Conservation (phyloP, 2,797 vertebrate genomes). For the Nannoperca australis region DNA sequence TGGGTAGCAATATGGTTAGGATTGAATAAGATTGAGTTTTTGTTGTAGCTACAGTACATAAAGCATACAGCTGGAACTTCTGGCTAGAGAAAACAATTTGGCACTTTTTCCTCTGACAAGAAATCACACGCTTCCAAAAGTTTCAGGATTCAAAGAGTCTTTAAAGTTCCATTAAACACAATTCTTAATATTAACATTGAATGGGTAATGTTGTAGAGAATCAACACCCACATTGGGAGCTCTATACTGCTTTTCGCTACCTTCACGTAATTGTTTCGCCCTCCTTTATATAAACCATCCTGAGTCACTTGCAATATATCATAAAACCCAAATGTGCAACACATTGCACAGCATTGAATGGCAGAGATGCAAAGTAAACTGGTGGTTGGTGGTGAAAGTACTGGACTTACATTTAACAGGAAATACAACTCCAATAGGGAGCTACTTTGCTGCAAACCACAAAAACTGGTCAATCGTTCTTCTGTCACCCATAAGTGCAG, state of each 20-base stretch:
- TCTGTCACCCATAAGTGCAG: not conserved
- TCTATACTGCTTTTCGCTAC: not conserved
- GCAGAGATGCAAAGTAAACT: not conserved
- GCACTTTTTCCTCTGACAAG: not conserved
- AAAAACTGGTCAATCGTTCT: not conserved
- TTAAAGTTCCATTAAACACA: not conserved
- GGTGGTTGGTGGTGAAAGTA: not conserved
- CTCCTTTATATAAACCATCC: not conserved
- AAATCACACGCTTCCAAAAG: no score
- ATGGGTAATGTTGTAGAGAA: not conserved
- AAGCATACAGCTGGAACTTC: not conserved
- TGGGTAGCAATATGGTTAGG: conserved; percentile 2
- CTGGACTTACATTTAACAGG: not conserved
- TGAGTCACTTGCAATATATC: not conserved
- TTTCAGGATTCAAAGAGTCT: not conserved
- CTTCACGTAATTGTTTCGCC: not conserved
- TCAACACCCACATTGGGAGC: not conserved
- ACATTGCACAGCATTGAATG: not conserved
- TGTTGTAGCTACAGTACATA: not conserved
- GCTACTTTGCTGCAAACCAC: not conserved
- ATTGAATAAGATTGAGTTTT: conserved; percentile 11
- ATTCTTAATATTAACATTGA: not conserved
- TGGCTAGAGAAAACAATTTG: not conserved
- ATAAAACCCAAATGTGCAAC: not conserved
- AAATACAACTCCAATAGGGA: not conserved